phyloP scores from a whole-genome alignment of 2,113 vertebrate species.

The Sula dactylatra region DNA sequence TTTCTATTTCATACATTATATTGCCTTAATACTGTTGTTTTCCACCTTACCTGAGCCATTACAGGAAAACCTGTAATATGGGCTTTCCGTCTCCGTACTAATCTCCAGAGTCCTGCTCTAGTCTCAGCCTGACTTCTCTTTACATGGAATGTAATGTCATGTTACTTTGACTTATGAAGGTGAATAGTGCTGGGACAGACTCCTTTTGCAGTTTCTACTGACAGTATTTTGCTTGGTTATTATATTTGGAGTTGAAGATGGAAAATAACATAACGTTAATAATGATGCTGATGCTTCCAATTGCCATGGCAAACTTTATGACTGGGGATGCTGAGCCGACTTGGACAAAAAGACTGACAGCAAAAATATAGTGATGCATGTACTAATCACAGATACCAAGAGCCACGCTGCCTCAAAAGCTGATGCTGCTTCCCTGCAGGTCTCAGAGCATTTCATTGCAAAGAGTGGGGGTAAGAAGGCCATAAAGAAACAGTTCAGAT shows the following conservation, averaged over 20 bases:
- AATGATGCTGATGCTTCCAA: background rate
- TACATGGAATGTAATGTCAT: background rate
- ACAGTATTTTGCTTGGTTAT: background rate
- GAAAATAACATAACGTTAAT: background rate
- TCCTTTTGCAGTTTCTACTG: background rate
- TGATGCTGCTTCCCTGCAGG: background rate
- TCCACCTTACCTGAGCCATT: background rate
- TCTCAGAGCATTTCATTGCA: background rate
- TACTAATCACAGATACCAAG: background rate
- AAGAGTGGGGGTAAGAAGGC: background rate
- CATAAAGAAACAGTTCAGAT: background rate
- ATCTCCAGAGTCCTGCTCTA: background rate
- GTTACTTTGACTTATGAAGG: background rate
- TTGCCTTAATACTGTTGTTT: background rate
- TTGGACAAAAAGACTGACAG: background rate
- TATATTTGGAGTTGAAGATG: background rate
- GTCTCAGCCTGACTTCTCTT: background rate
- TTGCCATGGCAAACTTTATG: background rate
- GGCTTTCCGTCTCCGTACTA: background rate
- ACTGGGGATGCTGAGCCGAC: background rate
- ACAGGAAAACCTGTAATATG: background rate
- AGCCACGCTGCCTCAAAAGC: background rate
- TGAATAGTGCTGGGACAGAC: background rate
- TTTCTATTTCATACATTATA: background rate
- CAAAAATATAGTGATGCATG: background rate